Base-by-base conservation (phyloP, 2,113 vertebrate species). In the Podarcis raffonei region DNA sequence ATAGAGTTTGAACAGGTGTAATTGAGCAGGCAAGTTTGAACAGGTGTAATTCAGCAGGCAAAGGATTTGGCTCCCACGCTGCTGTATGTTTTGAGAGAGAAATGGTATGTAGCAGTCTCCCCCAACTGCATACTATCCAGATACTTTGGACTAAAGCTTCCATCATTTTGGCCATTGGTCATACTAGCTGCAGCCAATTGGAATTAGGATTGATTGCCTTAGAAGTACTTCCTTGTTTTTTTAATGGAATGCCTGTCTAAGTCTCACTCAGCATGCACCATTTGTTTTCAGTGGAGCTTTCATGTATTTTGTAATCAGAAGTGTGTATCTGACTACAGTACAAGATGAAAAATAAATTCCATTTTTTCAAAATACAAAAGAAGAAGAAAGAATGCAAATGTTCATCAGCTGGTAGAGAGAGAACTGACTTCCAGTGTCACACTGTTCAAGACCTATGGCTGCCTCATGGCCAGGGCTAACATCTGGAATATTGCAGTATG, bases 391-490 rank as follows among this genome's bases (percentile, higher is more conserved):
- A 48, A 48, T 48, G 48, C 48, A 48, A 48, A 48, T 48, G 48
- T 48, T 48, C 9, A 11, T 48, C 9, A 48, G 48, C 48, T 48
- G 48, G 48, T 48, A 48, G 48, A 48, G 48, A 11, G 48, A 48
- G 48, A 72, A 72, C 27, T 30, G 8, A 74, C 72, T n/a, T 74
- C n/a, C 13, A 74, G 72, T 5, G 32, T 74, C 16, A 6, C 15
- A 74, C 15, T 39, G 15, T 69, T 20, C 35, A 22, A 37, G 35
- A 39, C 32, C 32, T 83, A 16, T 1, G 23, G 62, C 30, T 59
- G 18, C 16, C 59, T 32, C 0, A 0, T 84, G 88, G 87, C 35
- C 11, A 42, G 25, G 1, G 15, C 25, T 68, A 48, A 48, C 9
- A 48, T 48, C 11, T 35, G 32, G 32, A 75, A 75, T 37, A 75